Evolutionary conservation across 1,140 invertebrate species (phyloP).

Genomic region (Tachypleus tridentatus): DNA sequence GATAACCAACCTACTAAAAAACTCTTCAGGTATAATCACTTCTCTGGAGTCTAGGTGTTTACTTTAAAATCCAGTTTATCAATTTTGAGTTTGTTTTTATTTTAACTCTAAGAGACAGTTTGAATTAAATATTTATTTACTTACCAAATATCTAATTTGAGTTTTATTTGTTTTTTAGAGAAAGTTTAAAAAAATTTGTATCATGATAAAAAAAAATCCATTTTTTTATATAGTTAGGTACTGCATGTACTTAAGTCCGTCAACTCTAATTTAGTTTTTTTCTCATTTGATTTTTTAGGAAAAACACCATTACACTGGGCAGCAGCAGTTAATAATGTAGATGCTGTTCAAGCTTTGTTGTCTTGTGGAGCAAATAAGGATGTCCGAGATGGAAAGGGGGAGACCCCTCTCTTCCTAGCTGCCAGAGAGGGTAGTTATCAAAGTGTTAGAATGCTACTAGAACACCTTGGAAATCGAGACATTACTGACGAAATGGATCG

Average conservation of each 20-base stretch:
- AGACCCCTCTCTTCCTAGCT: constrained; percentile 89
- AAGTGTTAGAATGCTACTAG: constrained; percentile 76
- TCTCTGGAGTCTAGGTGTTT: no score
- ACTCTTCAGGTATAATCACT: no score
- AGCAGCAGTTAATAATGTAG: constrained; percentile 87
- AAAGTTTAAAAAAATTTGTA: background rate
- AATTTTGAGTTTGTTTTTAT: no score
- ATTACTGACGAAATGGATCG: constrained; percentile 98
- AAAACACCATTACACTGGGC: constrained; percentile 97
- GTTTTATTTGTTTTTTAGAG: no score
- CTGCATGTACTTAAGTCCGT: no score
- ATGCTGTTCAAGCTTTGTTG: constrained; percentile 82
- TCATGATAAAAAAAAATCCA: background rate
- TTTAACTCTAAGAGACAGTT: no score
- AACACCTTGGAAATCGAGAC: constrained; percentile 86
- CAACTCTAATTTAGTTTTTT: no score
- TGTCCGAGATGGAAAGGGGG: constrained; percentile 91
- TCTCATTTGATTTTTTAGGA: constrained; percentile 2
- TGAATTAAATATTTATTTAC: no score
- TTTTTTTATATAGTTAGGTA: background rate
- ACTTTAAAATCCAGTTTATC: no score
- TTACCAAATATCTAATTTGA: no score
- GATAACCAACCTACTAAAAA: no score
- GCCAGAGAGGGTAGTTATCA: constrained; percentile 86
- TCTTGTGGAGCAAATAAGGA: constrained; percentile 88